A percentile compares a stretch with the other conserved stretches of the same genome.
Conservation (phyloP, 2,797 vertebrate genomes). For the Enteromius argenteus region DNA sequence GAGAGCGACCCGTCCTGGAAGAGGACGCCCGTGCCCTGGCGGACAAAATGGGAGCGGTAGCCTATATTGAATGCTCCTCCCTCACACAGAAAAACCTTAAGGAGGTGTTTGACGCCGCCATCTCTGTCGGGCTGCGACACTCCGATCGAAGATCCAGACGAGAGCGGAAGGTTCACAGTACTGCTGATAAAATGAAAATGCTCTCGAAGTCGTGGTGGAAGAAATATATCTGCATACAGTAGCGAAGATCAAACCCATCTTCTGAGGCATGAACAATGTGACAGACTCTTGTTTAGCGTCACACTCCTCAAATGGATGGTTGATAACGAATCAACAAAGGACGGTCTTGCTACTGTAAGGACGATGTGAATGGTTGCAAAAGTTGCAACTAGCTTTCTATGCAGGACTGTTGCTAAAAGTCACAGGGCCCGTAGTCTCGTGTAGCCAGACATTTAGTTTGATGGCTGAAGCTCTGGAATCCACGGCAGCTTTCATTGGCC, state of each 20-base stretch:
- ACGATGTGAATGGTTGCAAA: not conserved
- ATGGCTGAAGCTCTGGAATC: too few species aligned
- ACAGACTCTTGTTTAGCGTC: conserved; percentile 26
- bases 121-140: conserved; percentile 80
- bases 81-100: conserved; percentile 90
- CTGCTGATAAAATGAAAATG: conserved; percentile 86
- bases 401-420: not conserved
- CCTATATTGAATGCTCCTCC: conserved; percentile 86
- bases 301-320: not conserved
- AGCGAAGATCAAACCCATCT: conserved; percentile 46
- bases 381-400: not conserved
- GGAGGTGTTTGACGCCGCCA: conserved; percentile 88
- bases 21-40: conserved; percentile 80
- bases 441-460: too few species aligned
- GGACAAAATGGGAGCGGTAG: conserved; percentile 80
- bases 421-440: not conserved
- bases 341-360: not conserved
- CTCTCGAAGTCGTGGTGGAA: conserved; percentile 90
- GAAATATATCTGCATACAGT: conserved; percentile 85
- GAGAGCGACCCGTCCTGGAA: conserved; percentile 80
- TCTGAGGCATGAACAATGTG: conserved; percentile 36
- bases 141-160: conserved; percentile 74
- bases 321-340: not conserved
- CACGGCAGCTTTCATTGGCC: too few species aligned
- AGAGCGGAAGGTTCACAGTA: conserved; percentile 81